phyloP scores from a whole-genome alignment of 2,797 vertebrate species.

The Leptodactylus fallax region DNA sequence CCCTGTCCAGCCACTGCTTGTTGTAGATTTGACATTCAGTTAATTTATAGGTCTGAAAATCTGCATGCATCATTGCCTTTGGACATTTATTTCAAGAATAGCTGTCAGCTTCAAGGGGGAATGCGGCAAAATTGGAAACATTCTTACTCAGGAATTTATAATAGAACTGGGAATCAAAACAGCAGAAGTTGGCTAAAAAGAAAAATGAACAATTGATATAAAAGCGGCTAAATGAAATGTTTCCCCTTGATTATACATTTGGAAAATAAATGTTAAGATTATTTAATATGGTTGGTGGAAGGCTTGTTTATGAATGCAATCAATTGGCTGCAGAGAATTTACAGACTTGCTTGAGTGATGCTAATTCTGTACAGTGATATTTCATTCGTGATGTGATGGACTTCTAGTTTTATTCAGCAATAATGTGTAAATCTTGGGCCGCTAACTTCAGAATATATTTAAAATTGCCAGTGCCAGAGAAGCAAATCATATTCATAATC shows the following conservation, averaged over 20 bases:
- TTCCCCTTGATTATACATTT: conserved; percentile 27
- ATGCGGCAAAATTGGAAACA: conserved; percentile 38
- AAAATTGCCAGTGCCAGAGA: neutral
- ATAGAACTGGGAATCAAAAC: conserved; percentile 44
- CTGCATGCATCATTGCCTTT: conserved; percentile 27
- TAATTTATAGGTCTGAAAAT: conserved; percentile 48
- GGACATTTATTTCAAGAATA: conserved; percentile 42
- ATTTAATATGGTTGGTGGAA: neutral
- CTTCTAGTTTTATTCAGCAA: neutral
- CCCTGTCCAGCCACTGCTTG: conserved; percentile 18
- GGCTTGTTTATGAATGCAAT: conserved; percentile 25
- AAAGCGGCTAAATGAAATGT: conserved; percentile 5
- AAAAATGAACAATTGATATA: conserved; percentile 40
- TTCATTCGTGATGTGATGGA: conserved; percentile 26
- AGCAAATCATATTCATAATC: conserved; percentile 23
- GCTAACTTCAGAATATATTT: neutral
- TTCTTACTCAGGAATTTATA: conserved; percentile 51
- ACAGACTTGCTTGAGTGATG: neutral
- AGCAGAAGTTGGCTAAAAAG: conserved; percentile 47
- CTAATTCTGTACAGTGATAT: conserved; percentile 6
- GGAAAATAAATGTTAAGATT: conserved; percentile 20
- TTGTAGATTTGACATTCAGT: conserved; percentile 22
- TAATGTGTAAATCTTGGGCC: neutral
- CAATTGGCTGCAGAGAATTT: neutral
- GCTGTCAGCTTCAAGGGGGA: conserved; percentile 13